Evolutionary conservation across 2,888 invertebrate species (phyloP), one percentile per base, ranked within the genome.

Genomic region (Hydrotaea cyrtoneurina): DNA sequence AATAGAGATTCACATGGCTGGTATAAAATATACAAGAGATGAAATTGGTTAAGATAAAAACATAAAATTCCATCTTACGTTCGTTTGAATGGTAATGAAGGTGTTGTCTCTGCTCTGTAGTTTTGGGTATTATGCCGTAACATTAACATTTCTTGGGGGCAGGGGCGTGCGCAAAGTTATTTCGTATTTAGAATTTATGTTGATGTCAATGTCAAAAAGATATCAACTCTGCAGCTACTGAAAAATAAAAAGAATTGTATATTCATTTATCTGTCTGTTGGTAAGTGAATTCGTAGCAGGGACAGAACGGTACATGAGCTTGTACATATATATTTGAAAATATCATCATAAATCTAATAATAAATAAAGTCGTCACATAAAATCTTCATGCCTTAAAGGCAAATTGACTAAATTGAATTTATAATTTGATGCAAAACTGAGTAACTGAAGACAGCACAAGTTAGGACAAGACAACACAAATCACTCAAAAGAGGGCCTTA

Each of bases 341-440:
- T 74, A 59, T 74, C 46, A 62, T 72, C 64, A 76, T 72, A 72
- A 84, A 81, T 81, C 50, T 76, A 59, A 74, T 78, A 53, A 69
- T 74, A 43, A 78, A 78, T 78, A 76, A 81, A 78, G 66, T 73
- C 81, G 2, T 81, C 57, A 81, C 64, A 81, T 17, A 66, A 78
- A 43, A 43, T 79, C 0, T 74, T 62, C 43, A 26, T 26, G 66
- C 21, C 46, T 75, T 78, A 21, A 71, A 19, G 71, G 50, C 69
- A 59, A 31, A 78, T 74, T 59, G 36, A 64, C 50, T 71, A 59
- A 78, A 82, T 78, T 78, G 55, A 78, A 82, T 78, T 82, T 55
- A 59, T 78, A 82, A 82, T 78, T 75, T 75, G 75, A 78, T 82
- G 59, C 74, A 53, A 66, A 73, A 57, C 55, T 31, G 31, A 31